Percentiles rank a stretch among this genome's conserved stretches.
Conservation (phyloP, 2,797 vertebrate genomes). For the Prionace glauca region DNA sequence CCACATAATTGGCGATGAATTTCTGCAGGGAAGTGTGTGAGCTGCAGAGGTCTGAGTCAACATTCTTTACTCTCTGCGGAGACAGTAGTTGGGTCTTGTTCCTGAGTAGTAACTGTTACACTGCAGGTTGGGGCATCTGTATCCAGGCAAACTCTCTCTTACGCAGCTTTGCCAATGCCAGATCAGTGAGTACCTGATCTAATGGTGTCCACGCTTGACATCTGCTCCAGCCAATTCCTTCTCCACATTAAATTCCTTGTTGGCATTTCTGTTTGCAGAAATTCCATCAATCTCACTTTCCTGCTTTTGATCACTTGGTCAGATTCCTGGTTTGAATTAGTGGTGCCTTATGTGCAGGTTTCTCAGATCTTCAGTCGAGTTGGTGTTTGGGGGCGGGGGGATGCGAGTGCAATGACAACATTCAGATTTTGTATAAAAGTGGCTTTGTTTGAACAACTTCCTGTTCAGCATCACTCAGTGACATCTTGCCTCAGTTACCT, state of each 20-base stretch:
- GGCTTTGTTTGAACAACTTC: background rate
- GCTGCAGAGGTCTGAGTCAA: background rate
- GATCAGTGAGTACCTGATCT: too few species aligned
- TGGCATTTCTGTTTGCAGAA: background rate
- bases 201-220: background rate
- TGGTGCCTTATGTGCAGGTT: background rate
- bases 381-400: too few species aligned
- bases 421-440: background rate
- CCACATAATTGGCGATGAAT: background rate
- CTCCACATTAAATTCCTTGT: background rate
- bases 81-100: background rate
- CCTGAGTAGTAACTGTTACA: background rate
- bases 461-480: background rate
- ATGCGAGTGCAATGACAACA: background rate
- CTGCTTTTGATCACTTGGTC: background rate
- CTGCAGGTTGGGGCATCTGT: background rate
- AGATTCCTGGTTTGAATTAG: background rate
- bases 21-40: background rate
- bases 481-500: background rate
- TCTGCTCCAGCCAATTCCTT: background rate
- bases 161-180: background rate
- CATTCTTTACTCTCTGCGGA: background rate
- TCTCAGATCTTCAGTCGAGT: background rate
- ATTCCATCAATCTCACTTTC: background rate
- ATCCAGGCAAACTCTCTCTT: background rate